Evolutionary conservation across 2,888 invertebrate genomes (phyloP).

Genomic region (Nephrotoma guestfalica): DNA sequence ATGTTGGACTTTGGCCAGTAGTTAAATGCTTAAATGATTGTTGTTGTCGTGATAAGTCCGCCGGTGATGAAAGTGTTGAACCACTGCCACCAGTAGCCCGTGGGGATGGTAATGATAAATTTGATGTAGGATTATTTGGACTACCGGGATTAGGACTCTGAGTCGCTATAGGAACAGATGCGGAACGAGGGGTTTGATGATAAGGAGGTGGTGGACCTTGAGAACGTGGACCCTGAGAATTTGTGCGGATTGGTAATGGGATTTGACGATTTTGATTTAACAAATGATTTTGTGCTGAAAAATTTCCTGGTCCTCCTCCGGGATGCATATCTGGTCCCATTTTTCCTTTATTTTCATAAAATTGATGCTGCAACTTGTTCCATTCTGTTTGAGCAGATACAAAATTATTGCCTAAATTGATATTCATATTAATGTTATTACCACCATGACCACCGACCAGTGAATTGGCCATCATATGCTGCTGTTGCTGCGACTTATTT

Average conservation of each 20-base stretch:
- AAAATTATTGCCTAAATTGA: constrained; percentile 17
- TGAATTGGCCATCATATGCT: constrained; percentile 5
- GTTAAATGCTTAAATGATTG: constrained; percentile 2
- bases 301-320: not conserved
- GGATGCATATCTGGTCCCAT: not conserved
- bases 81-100: constrained; percentile 35
- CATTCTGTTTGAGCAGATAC: constrained; percentile 65
- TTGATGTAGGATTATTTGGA: constrained; percentile 54
- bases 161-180: constrained; percentile 57
- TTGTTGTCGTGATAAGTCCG: constrained; percentile 36
- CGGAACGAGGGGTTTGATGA: constrained; percentile 57
- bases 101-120: constrained; percentile 59
- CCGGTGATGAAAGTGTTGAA: constrained; percentile 54
- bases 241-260: constrained; percentile 9
- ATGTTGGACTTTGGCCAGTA: constrained; percentile 5
- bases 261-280: constrained; percentile 1
- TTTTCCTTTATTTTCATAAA: constrained; percentile 51
- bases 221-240: constrained; percentile 29
- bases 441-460: constrained; percentile 9
- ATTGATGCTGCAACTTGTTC: constrained; percentile 81
- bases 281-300: not conserved
- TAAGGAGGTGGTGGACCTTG: constrained; percentile 69
- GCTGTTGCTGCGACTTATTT: constrained; percentile 5
- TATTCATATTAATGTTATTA: constrained; percentile 8
- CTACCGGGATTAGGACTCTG: constrained; percentile 60